phyloP scores from a whole-genome alignment of 2,888 invertebrate genomes.

The Trachelus troglodyta region DNA sequence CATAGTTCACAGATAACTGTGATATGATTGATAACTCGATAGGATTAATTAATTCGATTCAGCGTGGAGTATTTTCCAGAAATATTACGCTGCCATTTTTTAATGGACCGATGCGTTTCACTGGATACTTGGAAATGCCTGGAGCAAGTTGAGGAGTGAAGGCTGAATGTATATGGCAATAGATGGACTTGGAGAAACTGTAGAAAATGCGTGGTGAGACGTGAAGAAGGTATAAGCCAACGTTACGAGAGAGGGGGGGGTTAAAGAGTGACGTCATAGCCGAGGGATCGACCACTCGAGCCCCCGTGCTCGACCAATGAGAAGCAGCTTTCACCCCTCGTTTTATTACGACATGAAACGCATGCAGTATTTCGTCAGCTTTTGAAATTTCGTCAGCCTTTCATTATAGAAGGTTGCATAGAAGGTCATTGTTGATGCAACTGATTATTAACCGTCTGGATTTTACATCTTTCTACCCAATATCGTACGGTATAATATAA shows the following conservation, averaged over 20 bases:
- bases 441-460: background rate
- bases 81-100: background rate
- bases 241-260: background rate
- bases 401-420: background rate
- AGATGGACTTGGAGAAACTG: background rate
- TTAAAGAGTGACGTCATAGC: slow-evolving; percentile 29
- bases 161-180: background rate
- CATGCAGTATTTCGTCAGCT: slow-evolving; percentile 24
- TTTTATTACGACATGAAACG: slow-evolving; percentile 1
- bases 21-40: background rate
- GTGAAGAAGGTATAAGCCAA: background rate
- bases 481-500: background rate
- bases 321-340: slow-evolving; percentile 31
- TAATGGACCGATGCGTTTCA: background rate
- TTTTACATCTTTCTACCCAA: background rate
- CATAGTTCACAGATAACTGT: background rate
- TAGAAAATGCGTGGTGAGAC: background rate
- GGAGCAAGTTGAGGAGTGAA: background rate
- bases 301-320: slow-evolving; percentile 51
- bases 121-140: background rate
- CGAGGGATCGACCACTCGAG: slow-evolving; percentile 57
- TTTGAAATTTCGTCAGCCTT: slow-evolving; percentile 16
- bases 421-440: background rate
- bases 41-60: background rate
- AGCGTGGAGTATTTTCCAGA: background rate